phyloP scores from a whole-genome alignment of 2,888 invertebrate species.

The Hemicrepidius hirtus region DNA sequence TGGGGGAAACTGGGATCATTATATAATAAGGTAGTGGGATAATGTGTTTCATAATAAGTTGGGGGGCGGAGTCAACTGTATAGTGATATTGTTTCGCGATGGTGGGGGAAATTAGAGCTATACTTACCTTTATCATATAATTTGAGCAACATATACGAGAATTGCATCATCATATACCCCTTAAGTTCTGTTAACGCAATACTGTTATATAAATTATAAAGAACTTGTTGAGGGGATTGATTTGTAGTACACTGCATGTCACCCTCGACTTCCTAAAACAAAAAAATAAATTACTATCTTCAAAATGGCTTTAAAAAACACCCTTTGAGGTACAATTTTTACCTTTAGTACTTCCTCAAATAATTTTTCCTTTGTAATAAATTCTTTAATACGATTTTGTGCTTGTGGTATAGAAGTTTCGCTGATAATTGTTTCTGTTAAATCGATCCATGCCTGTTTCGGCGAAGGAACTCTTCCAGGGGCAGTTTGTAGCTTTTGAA shows the following conservation, averaged over 20 bases:
- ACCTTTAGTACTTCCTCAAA: constrained; percentile 82
- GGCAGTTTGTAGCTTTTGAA: constrained; percentile 72
- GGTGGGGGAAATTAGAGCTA: too few relatives aligned
- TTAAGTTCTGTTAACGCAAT: constrained; percentile 89
- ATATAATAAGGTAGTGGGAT: too few relatives aligned
- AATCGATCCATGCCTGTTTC: constrained; percentile 76
- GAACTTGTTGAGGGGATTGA: constrained; percentile 88
- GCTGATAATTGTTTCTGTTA: constrained; percentile 79
- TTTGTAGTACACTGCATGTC: constrained; percentile 79
- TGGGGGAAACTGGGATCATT: too few relatives aligned
- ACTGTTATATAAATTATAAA: constrained; percentile 87
- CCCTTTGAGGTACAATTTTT: constrained; percentile 55
- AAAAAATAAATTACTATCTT: too few relatives aligned
- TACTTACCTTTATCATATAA: constrained; percentile 83
- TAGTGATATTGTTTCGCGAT: too few relatives aligned
- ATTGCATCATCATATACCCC: constrained; percentile 92
- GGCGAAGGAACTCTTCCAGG: constrained; percentile 68
- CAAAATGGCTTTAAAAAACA: not conserved
- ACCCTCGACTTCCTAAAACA: constrained; percentile 58
- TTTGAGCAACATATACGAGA: constrained; percentile 89
- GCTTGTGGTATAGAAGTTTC: constrained; percentile 77
- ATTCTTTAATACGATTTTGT: constrained; percentile 76
- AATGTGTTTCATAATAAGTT: too few relatives aligned
- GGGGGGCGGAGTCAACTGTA: too few relatives aligned
- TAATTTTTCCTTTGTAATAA: constrained; percentile 78